Evolutionary conservation across 1,140 invertebrate genomes (phyloP), one percentile per base, ranked within the genome.

Genomic region (Drosophila mojavensis): DNA sequence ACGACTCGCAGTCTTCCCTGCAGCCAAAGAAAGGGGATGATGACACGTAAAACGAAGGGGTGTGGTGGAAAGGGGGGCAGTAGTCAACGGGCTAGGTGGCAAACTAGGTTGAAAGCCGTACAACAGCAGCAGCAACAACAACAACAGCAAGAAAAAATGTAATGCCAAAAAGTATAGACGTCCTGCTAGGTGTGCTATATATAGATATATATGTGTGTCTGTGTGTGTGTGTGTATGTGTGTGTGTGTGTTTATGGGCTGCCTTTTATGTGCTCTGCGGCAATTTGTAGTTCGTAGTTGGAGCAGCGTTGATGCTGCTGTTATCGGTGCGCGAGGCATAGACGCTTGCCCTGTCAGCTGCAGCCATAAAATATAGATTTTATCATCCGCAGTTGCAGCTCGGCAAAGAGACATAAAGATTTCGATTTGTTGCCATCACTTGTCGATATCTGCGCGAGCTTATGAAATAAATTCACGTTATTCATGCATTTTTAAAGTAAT

Each of bases 271-370:
- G 67, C 67, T 55, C 50, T 61, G 53, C 65, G 71, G 76, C 83
- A 71, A 86, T 86, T 86, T 88, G 72, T 82, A 88, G 82, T 77
- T 83, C 58, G 75, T 76, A 76, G 72, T 76, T 79, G 66, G 20
- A 33, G 66, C 20, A 53, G 50, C 6, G 48, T 30, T 65, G 51
- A 64, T 67, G 65, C 58, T 41, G 26, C 74, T 15, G 61, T 84
- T 80, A 80, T 84, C 78, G 71, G n/a, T 17, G 43, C 5, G 43
- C n/a, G n/a, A 17, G 13, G 43, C 43, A 15, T 9, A 17, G n/a
- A 17, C 26, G 13, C 30, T 5, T 4, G 33, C 59, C 48, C 67
- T 60, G 39, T 6, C 51, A 75, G 58, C 71, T 62, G 65, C 61
- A 78, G 62, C 48, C 62, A 86, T 85, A 79, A 88, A 79, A 82